phyloP scores from a whole-genome alignment of 2,888 invertebrate species.

The Plagodis pulveraria region DNA sequence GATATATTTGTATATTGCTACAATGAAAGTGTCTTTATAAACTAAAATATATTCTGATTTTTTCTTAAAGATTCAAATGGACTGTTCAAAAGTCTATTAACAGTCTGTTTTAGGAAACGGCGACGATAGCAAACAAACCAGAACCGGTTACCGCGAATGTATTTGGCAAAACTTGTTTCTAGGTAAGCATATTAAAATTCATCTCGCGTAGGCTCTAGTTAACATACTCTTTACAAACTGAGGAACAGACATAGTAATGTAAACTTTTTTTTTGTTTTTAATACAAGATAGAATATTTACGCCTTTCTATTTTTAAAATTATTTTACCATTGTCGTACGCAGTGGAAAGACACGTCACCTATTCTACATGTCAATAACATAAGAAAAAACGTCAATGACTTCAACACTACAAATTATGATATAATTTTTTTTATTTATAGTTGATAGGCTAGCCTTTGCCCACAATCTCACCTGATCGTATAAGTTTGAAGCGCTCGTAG shows the following conservation, averaged over 20 bases:
- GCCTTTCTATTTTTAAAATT: background rate
- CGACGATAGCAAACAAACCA: conserved; percentile 11
- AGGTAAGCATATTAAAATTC: conserved; percentile 19
- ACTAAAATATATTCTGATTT: no score
- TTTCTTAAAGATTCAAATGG: conserved; percentile 1
- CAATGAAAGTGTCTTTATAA: no score
- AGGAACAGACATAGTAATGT: background rate
- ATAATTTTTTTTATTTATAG: no score
- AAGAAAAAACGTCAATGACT: no score
- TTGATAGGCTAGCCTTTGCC: no score
- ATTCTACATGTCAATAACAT: no score
- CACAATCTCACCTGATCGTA: no score
- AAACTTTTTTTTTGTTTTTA: background rate
- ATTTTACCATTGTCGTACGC: no score
- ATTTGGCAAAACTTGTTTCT: conserved; percentile 32
- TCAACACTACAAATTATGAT: no score
- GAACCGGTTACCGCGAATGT: conserved; percentile 24
- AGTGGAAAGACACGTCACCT: no score
- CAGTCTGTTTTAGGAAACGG: conserved; percentile 16
- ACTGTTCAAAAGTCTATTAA: conserved; percentile 24
- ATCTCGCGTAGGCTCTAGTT: conserved; percentile 2
- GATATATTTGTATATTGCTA: no score
- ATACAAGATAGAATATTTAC: background rate
- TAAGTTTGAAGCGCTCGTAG: no score
- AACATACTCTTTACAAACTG: conserved; percentile 6